A percentile compares a stretch with the other conserved stretches of the same genome.
These are phyloP conservation scores for Nymphalis urticae DNA, from an alignment of 2,888 invertebrate species.

Conservation along the genomic window DNA sequence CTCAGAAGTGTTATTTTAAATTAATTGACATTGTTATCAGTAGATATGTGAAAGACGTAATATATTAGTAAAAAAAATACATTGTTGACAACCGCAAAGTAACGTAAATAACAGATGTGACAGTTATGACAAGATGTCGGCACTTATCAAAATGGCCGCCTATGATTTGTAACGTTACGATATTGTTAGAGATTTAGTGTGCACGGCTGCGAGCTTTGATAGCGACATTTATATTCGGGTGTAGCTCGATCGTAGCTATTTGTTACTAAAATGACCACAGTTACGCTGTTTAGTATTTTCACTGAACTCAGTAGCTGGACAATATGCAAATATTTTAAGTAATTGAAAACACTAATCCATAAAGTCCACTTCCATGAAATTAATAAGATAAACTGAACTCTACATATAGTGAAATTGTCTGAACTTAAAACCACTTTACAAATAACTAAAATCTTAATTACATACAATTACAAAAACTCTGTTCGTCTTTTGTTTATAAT, in stretches of 20 bases:
- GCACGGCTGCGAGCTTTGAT: conserved; percentile 43
- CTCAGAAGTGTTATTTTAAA: too few species aligned
- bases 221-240: conserved; percentile 46
- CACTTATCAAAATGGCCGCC: conserved; percentile 49
- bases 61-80: too few species aligned
- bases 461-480: too few species aligned
- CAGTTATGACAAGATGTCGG: conserved; percentile 47
- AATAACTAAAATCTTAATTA: too few species aligned
- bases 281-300: conserved; percentile 6
- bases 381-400: neutral
- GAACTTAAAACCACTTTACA: too few species aligned
- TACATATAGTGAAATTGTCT: too few species aligned
- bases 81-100: neutral
- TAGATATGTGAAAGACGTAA: too few species aligned
- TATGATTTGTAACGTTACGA: conserved; percentile 35
- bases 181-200: conserved; percentile 47
- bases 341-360: conserved; percentile 9
- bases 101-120: conserved; percentile 1
- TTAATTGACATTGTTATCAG: too few species aligned
- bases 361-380: neutral
- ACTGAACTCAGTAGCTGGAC: neutral
- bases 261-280: conserved; percentile 32
- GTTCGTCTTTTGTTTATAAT: too few species aligned
- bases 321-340: conserved; percentile 8
- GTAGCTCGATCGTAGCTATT: conserved; percentile 40